Conservation (phyloP, 2,888 invertebrate species). For the Dorcus hopei region DNA sequence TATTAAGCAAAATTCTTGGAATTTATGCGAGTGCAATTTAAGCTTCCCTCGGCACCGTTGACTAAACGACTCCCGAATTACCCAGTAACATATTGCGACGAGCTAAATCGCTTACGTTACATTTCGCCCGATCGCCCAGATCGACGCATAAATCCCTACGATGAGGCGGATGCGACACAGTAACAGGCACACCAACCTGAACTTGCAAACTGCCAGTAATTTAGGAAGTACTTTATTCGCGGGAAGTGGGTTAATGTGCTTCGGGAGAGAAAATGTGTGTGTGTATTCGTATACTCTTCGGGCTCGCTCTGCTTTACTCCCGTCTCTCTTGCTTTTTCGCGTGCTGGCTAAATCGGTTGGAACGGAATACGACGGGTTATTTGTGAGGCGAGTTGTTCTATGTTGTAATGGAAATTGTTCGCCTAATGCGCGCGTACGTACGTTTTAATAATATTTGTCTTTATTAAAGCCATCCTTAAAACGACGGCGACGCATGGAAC, state of each 20-base stretch:
- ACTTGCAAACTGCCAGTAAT: constrained; percentile 30
- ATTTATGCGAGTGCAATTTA: too few species aligned
- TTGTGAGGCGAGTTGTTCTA: not conserved
- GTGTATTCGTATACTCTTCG: constrained; percentile 1
- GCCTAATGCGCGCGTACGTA: not conserved
- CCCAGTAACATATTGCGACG: constrained; percentile 16
- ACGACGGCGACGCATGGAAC: too few species aligned
- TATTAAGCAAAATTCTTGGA: too few species aligned
- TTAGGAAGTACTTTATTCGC: constrained; percentile 31
- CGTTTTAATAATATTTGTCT: not conserved
- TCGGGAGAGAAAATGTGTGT: constrained; percentile 9
- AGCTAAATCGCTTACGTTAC: constrained; percentile 27
- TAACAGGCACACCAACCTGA: constrained; percentile 25
- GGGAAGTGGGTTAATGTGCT: constrained; percentile 32
- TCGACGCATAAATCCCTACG: constrained; percentile 29
- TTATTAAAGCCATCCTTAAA: not conserved
- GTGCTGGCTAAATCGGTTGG: not conserved
- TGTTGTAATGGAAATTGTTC: not conserved
- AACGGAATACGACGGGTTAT: not conserved
- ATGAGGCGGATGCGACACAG: constrained; percentile 26
- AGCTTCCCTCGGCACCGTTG: too few species aligned
- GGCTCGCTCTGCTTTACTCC: not conserved
- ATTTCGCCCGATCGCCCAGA: constrained; percentile 29
- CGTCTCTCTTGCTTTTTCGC: not conserved
- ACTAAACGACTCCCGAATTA: not conserved